Percentiles rank a stretch among this genome's conserved stretches.
Evolutionary conservation across 2,888 invertebrate species (phyloP).

Genomic region (Neoaliturus tenellus): DNA sequence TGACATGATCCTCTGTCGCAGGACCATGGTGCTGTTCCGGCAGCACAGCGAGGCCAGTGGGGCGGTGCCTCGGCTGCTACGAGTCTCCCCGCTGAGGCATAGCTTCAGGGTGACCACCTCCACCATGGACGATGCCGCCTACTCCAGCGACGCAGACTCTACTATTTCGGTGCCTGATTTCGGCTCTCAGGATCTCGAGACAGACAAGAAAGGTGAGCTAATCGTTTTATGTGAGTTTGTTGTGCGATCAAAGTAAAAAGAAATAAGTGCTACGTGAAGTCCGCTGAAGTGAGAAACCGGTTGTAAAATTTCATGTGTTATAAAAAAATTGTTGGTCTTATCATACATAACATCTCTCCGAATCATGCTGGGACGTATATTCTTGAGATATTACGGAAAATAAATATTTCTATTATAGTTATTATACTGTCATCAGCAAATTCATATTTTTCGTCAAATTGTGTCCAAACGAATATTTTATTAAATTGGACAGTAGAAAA

Average conservation of each 20-base stretch:
- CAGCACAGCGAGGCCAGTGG: slow-evolving; percentile 49
- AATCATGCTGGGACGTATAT: too few relatives aligned
- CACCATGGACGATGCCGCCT: slow-evolving; percentile 57
- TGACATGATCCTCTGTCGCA: slow-evolving; percentile 50
- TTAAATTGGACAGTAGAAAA: too few relatives aligned
- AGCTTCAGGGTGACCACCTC: slow-evolving; percentile 71
- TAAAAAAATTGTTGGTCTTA: too few relatives aligned
- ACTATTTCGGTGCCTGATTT: slow-evolving; percentile 58
- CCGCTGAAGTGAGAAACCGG: too few relatives aligned
- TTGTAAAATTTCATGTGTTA: not conserved
- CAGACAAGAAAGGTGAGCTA: slow-evolving; percentile 57
- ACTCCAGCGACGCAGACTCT: slow-evolving; percentile 59
- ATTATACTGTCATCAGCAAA: too few relatives aligned
- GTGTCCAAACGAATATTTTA: too few relatives aligned
- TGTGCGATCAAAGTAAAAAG: too few relatives aligned
- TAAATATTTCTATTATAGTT: too few relatives aligned
- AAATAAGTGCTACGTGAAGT: not conserved
- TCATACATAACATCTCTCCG: too few relatives aligned
- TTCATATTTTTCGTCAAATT: too few relatives aligned
- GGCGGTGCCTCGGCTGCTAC: slow-evolving; percentile 78
- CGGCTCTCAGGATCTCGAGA: slow-evolving; percentile 39
- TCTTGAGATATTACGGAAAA: too few relatives aligned
- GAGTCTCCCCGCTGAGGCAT: slow-evolving; percentile 78
- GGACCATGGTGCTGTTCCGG: slow-evolving; percentile 33
- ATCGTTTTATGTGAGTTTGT: not conserved